Conservation (phyloP, 2,888 invertebrate species). For the Aphodius granarius region DNA sequence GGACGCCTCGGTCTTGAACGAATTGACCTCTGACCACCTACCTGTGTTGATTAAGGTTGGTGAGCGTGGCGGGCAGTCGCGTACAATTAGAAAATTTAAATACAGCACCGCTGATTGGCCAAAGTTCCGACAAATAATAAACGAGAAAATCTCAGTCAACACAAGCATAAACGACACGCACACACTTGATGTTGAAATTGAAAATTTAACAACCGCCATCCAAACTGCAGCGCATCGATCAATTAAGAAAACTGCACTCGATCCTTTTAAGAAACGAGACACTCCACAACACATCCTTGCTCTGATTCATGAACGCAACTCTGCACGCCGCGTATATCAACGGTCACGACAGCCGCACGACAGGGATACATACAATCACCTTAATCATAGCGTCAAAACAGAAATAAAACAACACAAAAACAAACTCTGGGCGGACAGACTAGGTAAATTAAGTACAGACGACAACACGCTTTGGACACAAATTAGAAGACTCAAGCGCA, state of each 20-base stretch:
- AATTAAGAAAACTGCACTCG: not conserved
- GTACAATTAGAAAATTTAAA: not conserved
- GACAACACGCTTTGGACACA: not conserved
- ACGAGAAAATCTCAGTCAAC: not conserved
- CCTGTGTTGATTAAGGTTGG: not conserved
- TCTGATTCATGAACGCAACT: not conserved
- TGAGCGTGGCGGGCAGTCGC: not conserved
- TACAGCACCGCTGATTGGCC: not conserved
- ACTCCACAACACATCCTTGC: not conserved
- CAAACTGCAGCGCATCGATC: not conserved
- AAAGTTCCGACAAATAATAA: not conserved
- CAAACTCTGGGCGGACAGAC: not conserved
- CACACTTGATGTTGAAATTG: not conserved
- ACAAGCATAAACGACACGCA: not conserved
- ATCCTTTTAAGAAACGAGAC: not conserved
- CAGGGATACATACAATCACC: not conserved
- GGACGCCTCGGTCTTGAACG: not conserved
- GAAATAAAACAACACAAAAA: not conserved
- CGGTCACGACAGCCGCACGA: not conserved
- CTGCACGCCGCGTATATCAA: not conserved
- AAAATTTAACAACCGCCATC: not conserved
- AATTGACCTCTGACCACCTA: constrained; percentile 9
- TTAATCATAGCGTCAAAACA: not conserved
- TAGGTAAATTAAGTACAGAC: not conserved
- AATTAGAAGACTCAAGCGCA: not conserved